Evolutionary conservation across 2,113 vertebrate species (phyloP).

Genomic region (Barbus barbus): DNA sequence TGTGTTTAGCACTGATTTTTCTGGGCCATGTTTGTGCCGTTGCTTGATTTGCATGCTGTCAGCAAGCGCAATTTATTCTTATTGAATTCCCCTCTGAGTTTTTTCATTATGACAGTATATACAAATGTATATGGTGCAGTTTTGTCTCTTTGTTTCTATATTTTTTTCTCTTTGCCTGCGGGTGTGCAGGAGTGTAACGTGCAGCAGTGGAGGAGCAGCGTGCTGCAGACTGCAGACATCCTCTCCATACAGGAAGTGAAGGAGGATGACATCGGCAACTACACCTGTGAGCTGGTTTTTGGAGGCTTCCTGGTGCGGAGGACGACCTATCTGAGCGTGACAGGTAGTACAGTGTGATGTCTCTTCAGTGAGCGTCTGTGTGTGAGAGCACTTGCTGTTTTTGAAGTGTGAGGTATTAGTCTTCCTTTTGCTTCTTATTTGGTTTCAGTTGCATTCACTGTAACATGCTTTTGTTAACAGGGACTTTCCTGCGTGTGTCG

Average conservation of each 20-base stretch:
- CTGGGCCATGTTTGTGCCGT: not conserved
- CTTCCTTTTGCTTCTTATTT: not conserved
- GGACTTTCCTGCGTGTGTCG: not conserved
- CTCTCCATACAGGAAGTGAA: slow-evolving; percentile 90
- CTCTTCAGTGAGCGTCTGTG: not conserved
- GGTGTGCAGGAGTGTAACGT: slow-evolving; percentile 70
- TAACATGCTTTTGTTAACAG: not conserved
- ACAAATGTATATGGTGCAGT: not conserved
- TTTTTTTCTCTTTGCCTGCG: slow-evolving; percentile 22
- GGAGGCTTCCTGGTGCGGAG: slow-evolving; percentile 90
- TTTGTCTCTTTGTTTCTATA: not conserved
- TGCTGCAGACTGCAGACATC: slow-evolving; percentile 85
- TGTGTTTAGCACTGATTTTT: not conserved
- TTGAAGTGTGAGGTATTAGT: not conserved
- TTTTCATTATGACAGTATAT: not conserved
- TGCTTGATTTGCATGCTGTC: not conserved
- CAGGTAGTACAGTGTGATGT: slow-evolving; percentile 75
- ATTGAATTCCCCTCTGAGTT: not conserved
- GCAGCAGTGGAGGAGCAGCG: slow-evolving; percentile 83
- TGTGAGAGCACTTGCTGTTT: not conserved
- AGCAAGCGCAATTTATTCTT: not conserved
- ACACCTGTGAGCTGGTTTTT: slow-evolving; percentile 94
- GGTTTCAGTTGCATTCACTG: not conserved
- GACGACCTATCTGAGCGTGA: slow-evolving; percentile 91
- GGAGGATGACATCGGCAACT: slow-evolving; percentile 98